Evolutionary conservation across 2,888 invertebrate genomes (phyloP), one percentile per base, ranked within the genome.

Genomic region (Philereme vetulata): DNA sequence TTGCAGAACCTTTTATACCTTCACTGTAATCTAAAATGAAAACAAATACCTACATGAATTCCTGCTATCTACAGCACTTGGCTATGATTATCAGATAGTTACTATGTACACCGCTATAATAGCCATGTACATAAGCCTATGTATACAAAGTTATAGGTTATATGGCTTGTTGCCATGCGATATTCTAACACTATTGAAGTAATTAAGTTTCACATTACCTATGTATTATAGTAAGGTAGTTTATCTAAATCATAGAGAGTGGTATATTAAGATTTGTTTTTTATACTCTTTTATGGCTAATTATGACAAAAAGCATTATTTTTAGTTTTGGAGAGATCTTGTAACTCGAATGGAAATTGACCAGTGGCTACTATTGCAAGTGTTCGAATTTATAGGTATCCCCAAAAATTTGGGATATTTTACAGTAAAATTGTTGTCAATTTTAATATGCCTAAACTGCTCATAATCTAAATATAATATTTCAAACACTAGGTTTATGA

Each of bases 101-200:
- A 78, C 76, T 82, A 78, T 80, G 77, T 79, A 74, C 77, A 76
- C 60, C 76, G 71, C 66, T 73, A 68, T 72, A 73, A 69, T 72
- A 76, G 71, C 60, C 65, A 74, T 71, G 70, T 74, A 73, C 73
- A 55, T 56, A 76, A 66, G 73, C 77, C 72, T 78, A 77, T 77
- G 77, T 79, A 78, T 80, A 84, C 79, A 82, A 74, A 72, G 73
- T 79, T 84, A 82, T 85, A 86, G 86, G 85, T 86, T 86, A 88
- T 85, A 84, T 78, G 70, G 74, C 81, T 82, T 87, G 89, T 90
- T 90, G 85, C 89, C 86, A 89, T 85, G 90, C 85, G 78, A 86
- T 84, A 82, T 81, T 82, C 78, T 63, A 69, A 76, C 74, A 72
- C 70, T 70, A 67, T 72, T 54, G 66, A 64, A 60, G 62, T 63